phyloP scores from a whole-genome alignment of 2,113 vertebrate species.

The Barbus barbus region DNA sequence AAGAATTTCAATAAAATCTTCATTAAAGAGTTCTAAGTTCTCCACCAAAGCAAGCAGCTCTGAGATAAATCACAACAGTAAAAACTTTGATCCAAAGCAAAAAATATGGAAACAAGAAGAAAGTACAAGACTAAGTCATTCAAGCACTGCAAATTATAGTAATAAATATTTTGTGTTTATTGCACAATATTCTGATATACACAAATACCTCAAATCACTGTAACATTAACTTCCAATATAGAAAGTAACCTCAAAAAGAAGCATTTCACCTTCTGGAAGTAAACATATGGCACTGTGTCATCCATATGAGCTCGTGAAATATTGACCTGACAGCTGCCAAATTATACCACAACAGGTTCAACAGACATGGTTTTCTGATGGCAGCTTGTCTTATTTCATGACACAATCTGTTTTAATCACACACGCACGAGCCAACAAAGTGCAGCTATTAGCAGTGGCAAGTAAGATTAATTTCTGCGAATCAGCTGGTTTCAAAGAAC shows the following conservation, averaged over 20 bases:
- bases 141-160: background rate
- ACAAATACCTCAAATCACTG: background rate
- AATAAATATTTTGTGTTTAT: background rate
- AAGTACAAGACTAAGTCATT: background rate
- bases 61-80: background rate
- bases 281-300: background rate
- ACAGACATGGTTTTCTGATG: conserved; percentile 1
- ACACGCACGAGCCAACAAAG: background rate
- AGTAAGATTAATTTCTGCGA: background rate
- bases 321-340: background rate
- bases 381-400: background rate
- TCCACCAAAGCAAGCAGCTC: background rate
- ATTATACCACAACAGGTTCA: conserved; percentile 1
- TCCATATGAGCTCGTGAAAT: conserved; percentile 17
- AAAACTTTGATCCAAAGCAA: background rate
- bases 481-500: background rate
- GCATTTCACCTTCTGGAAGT: background rate
- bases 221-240: background rate
- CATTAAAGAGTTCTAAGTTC: background rate
- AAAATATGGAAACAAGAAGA: background rate
- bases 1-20: background rate
- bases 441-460: background rate
- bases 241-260: background rate
- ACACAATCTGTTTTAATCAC: background rate
- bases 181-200: background rate